Base-by-base conservation (phyloP, 1,140 invertebrate genomes). In the Adelges cooleyi region DNA sequence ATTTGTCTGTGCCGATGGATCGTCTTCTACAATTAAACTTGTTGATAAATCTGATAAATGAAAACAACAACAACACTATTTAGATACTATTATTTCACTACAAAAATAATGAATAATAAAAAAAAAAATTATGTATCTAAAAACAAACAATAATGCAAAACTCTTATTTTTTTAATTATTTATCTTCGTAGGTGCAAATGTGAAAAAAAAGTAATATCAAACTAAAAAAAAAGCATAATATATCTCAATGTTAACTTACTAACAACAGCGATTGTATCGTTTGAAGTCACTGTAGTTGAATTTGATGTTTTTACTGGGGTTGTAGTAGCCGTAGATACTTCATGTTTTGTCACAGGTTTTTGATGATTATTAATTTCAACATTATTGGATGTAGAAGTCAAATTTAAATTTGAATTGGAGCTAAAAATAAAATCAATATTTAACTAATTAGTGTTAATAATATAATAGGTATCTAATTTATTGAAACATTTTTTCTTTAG, bases 21-120 rank as follows among this genome's bases (percentile, higher is more conserved):
- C 56, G 46, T 62, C 56, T 62, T 62, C 56, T 62, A 62, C 25
- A 48, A 62, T 42, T 62, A 62, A 46, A 62, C 56, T 62, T 62
- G 56, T 62, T 23, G 38, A 46, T 62, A 62, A 29, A 62, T 62
- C 56, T 62, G 25, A 62, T 13, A 62, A 62, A 62, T n/a, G 42
- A 62, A 62, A 62, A 44, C 11, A 62, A 62, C 44, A 62, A 44
- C 11, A 62, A 62, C 44, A 62, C 56, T 62, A 48, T 59, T 62
- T 62, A 62, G 56, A 42, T 46, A 42, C 56, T 8, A 62, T 46
- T 62, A 48, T 42, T 33, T 4, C 29, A 33, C 42, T 62, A 44
- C n/a, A 48, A 33, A 33, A n/a, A n/a, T 44, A 44, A 59, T 17
- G 3, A 44, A 42, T 42, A 38, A 25, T 33, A 44, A 15, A 44